Evolutionary conservation across 2,113 vertebrate genomes (phyloP).

Genomic region (Hyperopisus bebe): DNA sequence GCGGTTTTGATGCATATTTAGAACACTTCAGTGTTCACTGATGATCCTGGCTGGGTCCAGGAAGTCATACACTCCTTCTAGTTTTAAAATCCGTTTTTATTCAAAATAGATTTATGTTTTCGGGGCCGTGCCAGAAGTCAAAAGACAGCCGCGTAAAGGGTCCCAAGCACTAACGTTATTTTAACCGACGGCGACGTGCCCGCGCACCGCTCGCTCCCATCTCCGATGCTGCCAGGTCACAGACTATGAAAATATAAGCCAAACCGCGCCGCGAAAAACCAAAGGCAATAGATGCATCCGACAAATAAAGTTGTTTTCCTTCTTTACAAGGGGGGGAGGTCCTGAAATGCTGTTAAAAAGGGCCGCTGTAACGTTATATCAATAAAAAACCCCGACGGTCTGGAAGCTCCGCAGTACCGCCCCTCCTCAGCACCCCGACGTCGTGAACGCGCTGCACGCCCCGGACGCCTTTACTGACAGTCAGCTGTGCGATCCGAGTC

Average conservation of each 20-base stretch:
- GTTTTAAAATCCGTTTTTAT: background rate
- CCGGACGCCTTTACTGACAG: constrained; percentile 65
- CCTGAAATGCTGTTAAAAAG: background rate
- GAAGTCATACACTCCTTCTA: background rate
- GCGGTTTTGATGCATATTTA: background rate
- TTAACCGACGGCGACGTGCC: background rate
- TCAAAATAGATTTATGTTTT: background rate
- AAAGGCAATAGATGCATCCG: background rate
- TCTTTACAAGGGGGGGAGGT: background rate
- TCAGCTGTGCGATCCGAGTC: constrained; percentile 65
- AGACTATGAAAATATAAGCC: background rate
- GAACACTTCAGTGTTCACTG: background rate
- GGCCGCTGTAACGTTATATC: background rate
- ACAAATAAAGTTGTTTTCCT: background rate
- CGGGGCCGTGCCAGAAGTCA: background rate
- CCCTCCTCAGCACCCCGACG: constrained; percentile 26
- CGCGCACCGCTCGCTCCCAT: background rate
- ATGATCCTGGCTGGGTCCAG: background rate
- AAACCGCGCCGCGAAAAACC: background rate
- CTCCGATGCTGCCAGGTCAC: background rate
- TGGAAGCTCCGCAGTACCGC: constrained; percentile 18
- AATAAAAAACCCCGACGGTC: background rate
- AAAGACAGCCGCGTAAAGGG: background rate
- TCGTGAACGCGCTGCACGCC: constrained; percentile 43
- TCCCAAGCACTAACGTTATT: background rate